phyloP scores from a whole-genome alignment of 2,113 vertebrate species.

The Rutilus rutilus region DNA sequence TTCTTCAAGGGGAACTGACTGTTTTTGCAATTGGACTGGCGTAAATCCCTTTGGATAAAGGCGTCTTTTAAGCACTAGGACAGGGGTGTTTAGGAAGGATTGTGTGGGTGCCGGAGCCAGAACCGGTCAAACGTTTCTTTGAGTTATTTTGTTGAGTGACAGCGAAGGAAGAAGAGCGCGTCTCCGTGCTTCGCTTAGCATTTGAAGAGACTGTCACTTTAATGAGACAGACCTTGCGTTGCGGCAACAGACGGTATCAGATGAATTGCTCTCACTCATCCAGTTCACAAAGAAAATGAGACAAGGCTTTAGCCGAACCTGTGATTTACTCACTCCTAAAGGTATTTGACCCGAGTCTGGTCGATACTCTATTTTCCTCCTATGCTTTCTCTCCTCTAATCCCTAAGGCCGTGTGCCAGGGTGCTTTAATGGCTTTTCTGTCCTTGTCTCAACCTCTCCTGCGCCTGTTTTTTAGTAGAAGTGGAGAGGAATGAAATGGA shows the following conservation, averaged over 20 bases:
- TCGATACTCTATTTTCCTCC: slow-evolving; percentile 27
- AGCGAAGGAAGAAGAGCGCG: background rate
- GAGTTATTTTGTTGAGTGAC: slow-evolving; percentile 24
- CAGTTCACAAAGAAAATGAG: slow-evolving; percentile 23
- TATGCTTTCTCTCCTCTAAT: background rate
- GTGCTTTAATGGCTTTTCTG: slow-evolving; percentile 33
- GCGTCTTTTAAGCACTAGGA: slow-evolving; percentile 4
- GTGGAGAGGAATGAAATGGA: background rate
- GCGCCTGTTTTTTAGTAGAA: background rate
- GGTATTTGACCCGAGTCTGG: slow-evolving; percentile 10
- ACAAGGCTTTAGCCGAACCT: background rate
- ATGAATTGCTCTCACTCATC: slow-evolving; percentile 24
- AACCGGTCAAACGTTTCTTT: slow-evolving; percentile 6
- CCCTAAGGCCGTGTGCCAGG: background rate
- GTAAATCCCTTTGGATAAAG: background rate
- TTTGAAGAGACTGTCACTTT: slow-evolving; percentile 32
- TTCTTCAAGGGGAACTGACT: slow-evolving; percentile 18
- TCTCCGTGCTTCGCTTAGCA: slow-evolving; percentile 21
- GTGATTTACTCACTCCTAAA: slow-evolving; percentile 34
- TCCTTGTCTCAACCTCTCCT: background rate
- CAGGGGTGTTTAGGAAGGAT: slow-evolving; percentile 22
- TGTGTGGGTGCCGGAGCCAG: slow-evolving; percentile 7
- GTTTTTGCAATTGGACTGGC: background rate
- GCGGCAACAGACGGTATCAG: background rate
- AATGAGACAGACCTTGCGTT: slow-evolving; percentile 17